phyloP scores from a whole-genome alignment of 2,888 invertebrate species.

The Amblyjoppa proteus region DNA sequence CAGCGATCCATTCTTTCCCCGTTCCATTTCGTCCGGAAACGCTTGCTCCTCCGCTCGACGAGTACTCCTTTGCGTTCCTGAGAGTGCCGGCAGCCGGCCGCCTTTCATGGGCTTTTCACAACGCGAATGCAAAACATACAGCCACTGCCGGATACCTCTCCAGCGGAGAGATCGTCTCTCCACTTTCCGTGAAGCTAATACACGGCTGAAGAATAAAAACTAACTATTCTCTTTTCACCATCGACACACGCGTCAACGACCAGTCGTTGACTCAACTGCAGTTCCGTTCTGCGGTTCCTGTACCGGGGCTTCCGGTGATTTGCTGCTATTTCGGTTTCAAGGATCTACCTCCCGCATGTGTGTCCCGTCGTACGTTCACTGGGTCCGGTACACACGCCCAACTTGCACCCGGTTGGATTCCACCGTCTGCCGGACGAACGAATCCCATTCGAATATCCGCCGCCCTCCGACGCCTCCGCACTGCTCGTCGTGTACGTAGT shows the following conservation, averaged over 20 bases:
- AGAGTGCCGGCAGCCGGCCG: background rate
- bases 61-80: conserved; percentile 20
- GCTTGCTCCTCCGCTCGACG: conserved; percentile 25
- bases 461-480: conserved; percentile 2
- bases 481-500: conserved; percentile 24
- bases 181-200: conserved; percentile 22
- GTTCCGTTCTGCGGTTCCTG: background rate
- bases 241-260: background rate
- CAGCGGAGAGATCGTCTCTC: conserved; percentile 42
- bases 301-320: conserved; percentile 20
- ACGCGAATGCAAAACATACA: conserved; percentile 12
- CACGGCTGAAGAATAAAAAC: conserved; percentile 15
- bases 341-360: background rate
- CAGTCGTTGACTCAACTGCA: conserved; percentile 12
- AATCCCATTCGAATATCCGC: conserved; percentile 7
- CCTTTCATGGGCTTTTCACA: conserved; percentile 1
- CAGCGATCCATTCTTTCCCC: background rate
- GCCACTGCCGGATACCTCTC: conserved; percentile 15
- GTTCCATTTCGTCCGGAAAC: conserved; percentile 20
- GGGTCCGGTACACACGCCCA: background rate
- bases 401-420: background rate
- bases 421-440: background rate
- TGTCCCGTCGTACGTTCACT: background rate
- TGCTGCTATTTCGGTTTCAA: conserved; percentile 22
- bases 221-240: conserved; percentile 16